Conservation (phyloP, 1,140 invertebrate genomes). For the Cardiocondyla obscurior region DNA sequence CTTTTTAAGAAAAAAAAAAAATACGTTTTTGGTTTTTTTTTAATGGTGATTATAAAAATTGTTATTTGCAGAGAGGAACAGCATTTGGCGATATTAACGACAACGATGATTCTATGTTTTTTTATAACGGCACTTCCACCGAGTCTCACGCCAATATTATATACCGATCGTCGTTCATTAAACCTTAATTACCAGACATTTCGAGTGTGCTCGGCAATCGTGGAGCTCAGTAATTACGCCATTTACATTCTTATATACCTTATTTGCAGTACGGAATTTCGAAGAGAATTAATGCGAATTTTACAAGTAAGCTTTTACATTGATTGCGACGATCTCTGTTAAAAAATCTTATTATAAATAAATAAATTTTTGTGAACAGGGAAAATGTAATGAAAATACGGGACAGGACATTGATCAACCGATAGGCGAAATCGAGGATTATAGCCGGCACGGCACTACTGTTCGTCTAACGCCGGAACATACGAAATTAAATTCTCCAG, state of each 20-base stretch:
- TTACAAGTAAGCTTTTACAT: slow-evolving; percentile 27
- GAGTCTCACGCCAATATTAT: slow-evolving; percentile 35
- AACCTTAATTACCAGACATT: slow-evolving; percentile 36
- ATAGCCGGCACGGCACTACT: slow-evolving; percentile 61
- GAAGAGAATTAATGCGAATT: slow-evolving; percentile 41
- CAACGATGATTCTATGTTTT: slow-evolving; percentile 58
- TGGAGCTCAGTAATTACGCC: slow-evolving; percentile 59
- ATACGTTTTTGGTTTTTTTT: neutral
- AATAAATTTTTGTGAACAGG: slow-evolving; percentile 18
- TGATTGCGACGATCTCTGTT: neutral
- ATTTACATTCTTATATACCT: slow-evolving; percentile 56
- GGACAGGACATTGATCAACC: slow-evolving; percentile 52
- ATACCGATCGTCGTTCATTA: neutral
- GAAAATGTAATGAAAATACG: slow-evolving; percentile 36
- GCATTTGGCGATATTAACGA: slow-evolving; percentile 59
- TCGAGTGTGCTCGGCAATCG: slow-evolving; percentile 51
- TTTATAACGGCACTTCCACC: slow-evolving; percentile 56
- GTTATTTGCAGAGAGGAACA: slow-evolving; percentile 58
- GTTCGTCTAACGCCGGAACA: slow-evolving; percentile 62
- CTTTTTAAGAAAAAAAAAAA: neutral
- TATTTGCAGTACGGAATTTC: slow-evolving; percentile 56
- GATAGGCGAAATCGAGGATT: slow-evolving; percentile 62
- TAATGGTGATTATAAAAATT: neutral
- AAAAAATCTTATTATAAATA: neutral
- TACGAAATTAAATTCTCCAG: slow-evolving; percentile 64